Conservation (phyloP, 1,140 invertebrate species). For the Aricia agestis region DNA sequence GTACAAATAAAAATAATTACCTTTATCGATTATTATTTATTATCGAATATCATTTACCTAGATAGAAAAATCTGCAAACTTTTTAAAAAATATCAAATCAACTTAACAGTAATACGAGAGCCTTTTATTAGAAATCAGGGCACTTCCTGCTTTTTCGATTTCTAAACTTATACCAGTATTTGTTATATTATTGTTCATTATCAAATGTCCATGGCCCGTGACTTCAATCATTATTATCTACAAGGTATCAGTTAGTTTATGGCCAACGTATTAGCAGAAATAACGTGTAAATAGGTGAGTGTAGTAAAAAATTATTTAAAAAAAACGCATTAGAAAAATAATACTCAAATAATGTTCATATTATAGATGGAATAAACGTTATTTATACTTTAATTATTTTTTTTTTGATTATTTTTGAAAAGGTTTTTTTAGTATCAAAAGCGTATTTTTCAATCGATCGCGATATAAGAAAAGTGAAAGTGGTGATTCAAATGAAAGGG, state of each 20-base stretch:
- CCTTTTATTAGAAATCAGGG: conserved; percentile 1
- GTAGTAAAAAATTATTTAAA: not conserved
- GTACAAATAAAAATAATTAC: too few species aligned
- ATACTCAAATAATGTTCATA: not conserved
- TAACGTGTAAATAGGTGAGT: conserved; percentile 2
- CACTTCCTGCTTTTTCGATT: not conserved
- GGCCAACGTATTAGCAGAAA: not conserved
- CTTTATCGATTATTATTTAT: too few species aligned
- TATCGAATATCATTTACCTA: too few species aligned
- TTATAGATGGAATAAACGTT: not conserved
- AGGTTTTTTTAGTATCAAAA: not conserved
- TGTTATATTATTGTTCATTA: conserved; percentile 7
- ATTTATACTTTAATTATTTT: not conserved
- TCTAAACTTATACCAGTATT: not conserved
- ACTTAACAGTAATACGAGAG: not conserved
- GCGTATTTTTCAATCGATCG: not conserved
- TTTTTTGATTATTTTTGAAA: not conserved
- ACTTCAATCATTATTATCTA: not conserved
- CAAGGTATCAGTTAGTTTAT: not conserved
- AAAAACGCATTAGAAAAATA: not conserved
- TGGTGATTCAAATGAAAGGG: not conserved
- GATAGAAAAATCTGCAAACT: too few species aligned
- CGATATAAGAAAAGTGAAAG: not conserved
- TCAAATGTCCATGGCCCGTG: conserved; percentile 7
- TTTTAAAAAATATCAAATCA: too few species aligned